Evolutionary conservation across 35 echinoderm and acorn worm species (phyloP).

Genomic region (Anneissia japonica): DNA sequence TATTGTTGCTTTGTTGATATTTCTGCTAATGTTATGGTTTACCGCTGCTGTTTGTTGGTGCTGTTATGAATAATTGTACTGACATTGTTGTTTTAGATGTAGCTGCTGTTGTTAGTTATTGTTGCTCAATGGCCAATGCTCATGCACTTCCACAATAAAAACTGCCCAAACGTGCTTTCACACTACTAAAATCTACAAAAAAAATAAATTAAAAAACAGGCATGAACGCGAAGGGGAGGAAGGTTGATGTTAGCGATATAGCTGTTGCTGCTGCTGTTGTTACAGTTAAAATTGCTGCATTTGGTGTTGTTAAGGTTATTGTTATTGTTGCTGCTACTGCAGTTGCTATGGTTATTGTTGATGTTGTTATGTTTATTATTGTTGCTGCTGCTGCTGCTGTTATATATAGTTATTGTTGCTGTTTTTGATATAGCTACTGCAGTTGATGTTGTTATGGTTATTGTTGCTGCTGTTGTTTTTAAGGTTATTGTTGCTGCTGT

Average conservation of each 20-base stretch:
- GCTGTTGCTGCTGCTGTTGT: conserved; percentile 1
- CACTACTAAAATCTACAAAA: too few species aligned
- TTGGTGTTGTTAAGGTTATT: conserved; percentile 8
- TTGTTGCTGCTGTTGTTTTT: conserved; percentile 9
- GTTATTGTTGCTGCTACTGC: conserved; percentile 3
- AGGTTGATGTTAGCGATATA: not conserved
- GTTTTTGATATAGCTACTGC: not conserved
- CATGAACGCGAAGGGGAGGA: too few species aligned
- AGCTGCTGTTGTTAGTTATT: not conserved
- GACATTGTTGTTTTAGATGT: not conserved
- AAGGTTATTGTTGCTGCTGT: not conserved
- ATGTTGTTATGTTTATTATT: not conserved
- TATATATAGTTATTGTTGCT: not conserved
- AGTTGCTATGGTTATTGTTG: conserved; percentile 5
- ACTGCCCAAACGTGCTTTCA: too few species aligned
- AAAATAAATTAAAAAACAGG: too few species aligned
- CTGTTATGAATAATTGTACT: not conserved
- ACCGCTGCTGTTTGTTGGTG: not conserved
- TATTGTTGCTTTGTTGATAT: not conserved
- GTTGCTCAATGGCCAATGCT: not conserved
- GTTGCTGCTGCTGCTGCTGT: not conserved
- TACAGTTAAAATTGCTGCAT: not conserved
- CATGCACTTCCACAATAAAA: too few species aligned
- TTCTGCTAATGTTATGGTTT: not conserved
- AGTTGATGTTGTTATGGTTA: conserved; percentile 5